Evolutionary conservation across 2,888 invertebrate genomes (phyloP), one percentile per base, ranked within the genome.

Genomic region (Laspeyria flexula): DNA sequence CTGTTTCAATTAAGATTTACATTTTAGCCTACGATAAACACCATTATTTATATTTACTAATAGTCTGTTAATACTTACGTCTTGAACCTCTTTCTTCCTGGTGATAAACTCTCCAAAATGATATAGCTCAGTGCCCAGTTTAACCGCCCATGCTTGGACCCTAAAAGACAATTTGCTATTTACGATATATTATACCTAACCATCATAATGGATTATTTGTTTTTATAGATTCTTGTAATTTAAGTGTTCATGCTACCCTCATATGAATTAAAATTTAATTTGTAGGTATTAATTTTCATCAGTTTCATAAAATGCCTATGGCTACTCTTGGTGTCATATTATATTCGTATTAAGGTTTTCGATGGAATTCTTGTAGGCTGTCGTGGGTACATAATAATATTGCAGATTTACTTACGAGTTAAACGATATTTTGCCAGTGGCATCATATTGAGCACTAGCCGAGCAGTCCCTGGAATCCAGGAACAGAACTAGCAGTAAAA

Each of bases 31-130:
- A n/a, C 25, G 1, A 25, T 25, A 7, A 25, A 7, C 3, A 3
- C 1, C 6, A 1, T 25, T 25, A 25, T 25, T 25, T 6, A n/a
- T n/a, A n/a, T 25, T 1, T 25, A 25, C 25, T 7, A 25, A 25
- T 1, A 2, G 5, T 12, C 31, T 12, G 11, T 30, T 13, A 1
- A 1, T 31, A 43, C 92, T 93, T 90, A 96, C 96, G 78, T 96
- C 95, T 80, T 96, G 95, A 55, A 97, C 96, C 81, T 95, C 95
- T 75, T 95, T 95, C 77, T 96, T 94, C 77, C 96, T 94, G 49
- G 96, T 96, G 71, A 96, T 96, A 81, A 96, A 95, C 79, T 96
- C 96, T 49, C 96, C 96, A 73, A 96, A 94, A 81, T 96, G 95
- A 88, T 95, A 96, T 65, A 97, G 86, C 83, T 97, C 96, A 75